Evolutionary conservation across 2,888 invertebrate species (phyloP).

Genomic region (Apodemia hepburni): DNA sequence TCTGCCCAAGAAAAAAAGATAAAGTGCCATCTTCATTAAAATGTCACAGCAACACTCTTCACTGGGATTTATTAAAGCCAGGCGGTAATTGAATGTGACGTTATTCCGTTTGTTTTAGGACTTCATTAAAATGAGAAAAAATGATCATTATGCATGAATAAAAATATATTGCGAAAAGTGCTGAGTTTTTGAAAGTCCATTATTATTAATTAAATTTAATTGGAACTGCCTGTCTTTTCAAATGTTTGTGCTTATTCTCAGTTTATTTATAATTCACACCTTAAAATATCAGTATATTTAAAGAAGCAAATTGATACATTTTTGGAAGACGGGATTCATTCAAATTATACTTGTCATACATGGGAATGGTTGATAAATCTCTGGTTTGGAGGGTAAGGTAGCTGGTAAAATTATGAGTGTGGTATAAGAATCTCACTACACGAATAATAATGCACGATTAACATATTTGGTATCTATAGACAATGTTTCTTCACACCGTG

Average conservation of each 20-base stretch:
- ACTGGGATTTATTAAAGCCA: conserved; percentile 16
- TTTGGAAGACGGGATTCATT: too few relatives aligned
- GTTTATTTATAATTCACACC: too few relatives aligned
- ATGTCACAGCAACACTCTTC: conserved; percentile 15
- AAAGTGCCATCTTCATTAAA: conserved; percentile 14
- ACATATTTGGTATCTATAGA: too few relatives aligned
- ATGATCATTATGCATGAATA: conserved; percentile 10
- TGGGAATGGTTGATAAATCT: too few relatives aligned
- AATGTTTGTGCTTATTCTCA: not conserved
- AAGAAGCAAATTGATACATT: too few relatives aligned
- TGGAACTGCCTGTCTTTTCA: not conserved
- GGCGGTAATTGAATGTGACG: conserved; percentile 15
- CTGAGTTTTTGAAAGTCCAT: conserved; percentile 1
- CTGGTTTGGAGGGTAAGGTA: too few relatives aligned
- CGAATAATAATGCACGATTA: too few relatives aligned
- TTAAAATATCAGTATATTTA: too few relatives aligned
- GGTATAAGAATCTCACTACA: too few relatives aligned
- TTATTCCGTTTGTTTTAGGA: conserved; percentile 11
- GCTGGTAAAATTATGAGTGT: too few relatives aligned
- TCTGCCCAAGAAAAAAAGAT: conserved; percentile 12
- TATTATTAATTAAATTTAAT: conserved; percentile 3
- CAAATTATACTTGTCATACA: too few relatives aligned
- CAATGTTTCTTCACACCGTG: too few relatives aligned
- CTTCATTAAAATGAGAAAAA: conserved; percentile 9
- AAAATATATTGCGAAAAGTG: conserved; percentile 5